Evolutionary conservation across 1,140 invertebrate species (phyloP), one percentile per base, ranked within the genome.

Genomic region (Drosophila sproati): DNA sequence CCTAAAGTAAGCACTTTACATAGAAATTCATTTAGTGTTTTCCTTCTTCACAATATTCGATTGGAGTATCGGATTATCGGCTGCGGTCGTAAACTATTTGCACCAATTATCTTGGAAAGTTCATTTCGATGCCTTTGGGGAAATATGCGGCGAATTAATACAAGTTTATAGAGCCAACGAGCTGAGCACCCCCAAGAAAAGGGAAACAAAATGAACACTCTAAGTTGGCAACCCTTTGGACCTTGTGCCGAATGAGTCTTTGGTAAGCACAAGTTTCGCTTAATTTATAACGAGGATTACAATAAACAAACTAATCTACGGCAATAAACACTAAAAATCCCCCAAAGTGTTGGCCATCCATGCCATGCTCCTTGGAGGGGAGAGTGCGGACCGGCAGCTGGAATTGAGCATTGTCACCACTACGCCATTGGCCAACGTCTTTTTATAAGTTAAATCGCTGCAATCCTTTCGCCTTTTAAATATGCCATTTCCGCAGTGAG

Each of bases 241-340:
- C 28, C 50, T 31, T 5, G 12, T 45, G 51, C 57, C 62, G 73
- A 68, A 85, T 72, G 78, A 86, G 78, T 86, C 78, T 78, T 86
- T n/a, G 43, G 34, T 80, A 71, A 82, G 83, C 85, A 70, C 77
- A 88, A 88, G 85, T 88, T 88, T 73, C 76, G 77, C 83, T 83
- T 88, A 89, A 89, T 89, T 89, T 89, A 89, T 85, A 89, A 85
- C 86, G 54, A 85, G 86, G 85, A 90, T 89, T 89, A 89, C 85
- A 89, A 90, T 89, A 89, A 89, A 89, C 85, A 90, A 89, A 90
- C 86, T 89, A 89, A 89, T 89, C 85, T 89, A 76, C 37, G 81
- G 78, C 86, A 89, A 89, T 89, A 89, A 89, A 89, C 86, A 85
- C 86, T 89, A 89, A 89, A 89, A 89, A 90, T 90, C 85, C 85